A percentile compares a stretch with the other conserved stretches of the same genome.
Evolutionary conservation across 2,113 vertebrate genomes (phyloP).

Genomic region (Oreochromis niloticus): DNA sequence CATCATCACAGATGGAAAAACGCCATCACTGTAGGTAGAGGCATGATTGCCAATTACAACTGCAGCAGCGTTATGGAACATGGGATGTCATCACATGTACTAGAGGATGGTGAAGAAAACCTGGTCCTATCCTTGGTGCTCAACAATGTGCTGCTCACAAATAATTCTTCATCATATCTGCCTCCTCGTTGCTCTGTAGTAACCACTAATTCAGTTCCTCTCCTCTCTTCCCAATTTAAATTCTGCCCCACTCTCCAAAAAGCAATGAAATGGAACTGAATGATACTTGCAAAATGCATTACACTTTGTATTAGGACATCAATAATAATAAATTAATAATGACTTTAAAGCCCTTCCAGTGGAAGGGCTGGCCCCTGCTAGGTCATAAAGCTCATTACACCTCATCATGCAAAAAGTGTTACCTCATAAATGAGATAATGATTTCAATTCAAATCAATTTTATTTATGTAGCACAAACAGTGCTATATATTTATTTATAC

Average conservation of each 20-base stretch:
- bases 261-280: constrained; percentile 55
- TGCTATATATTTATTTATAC: background rate
- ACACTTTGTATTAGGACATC: constrained; percentile 45
- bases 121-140: background rate
- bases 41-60: background rate
- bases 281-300: constrained; percentile 51
- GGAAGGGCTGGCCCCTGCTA: background rate
- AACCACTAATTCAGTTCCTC: constrained; percentile 48
- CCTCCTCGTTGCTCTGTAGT: constrained; percentile 36
- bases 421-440: background rate
- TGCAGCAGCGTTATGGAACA: background rate
- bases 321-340: constrained; percentile 44
- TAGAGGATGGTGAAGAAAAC: constrained; percentile 3
- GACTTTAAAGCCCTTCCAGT: background rate
- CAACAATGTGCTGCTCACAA: constrained; percentile 51
- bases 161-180: constrained; percentile 41
- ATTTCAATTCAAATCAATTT: background rate
- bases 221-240: constrained; percentile 25
- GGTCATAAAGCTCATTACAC: background rate
- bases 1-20: background rate
- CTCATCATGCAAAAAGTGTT: background rate
- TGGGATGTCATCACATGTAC: background rate
- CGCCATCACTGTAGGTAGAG: background rate
- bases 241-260: constrained; percentile 46
- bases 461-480: background rate